A percentile compares a stretch with the other conserved stretches of the same genome.
phyloP scores from a whole-genome alignment of 2,888 invertebrate genomes.

The Habrosyne pyritoides region DNA sequence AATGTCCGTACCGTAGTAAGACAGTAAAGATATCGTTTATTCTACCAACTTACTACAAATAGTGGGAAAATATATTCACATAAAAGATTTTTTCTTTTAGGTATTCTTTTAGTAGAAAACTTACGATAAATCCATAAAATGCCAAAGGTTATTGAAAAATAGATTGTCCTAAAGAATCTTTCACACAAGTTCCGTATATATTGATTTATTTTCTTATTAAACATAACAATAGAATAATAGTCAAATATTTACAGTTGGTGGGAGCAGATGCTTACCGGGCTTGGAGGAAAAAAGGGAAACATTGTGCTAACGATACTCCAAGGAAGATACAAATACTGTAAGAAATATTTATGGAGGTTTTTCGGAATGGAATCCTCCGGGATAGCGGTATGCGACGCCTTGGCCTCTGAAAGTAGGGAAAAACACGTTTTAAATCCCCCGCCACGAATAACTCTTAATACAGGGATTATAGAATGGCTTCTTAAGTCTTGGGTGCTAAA shows the following conservation, averaged over 20 bases:
- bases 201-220: neutral
- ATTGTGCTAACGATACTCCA: slow-evolving; percentile 79
- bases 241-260: slow-evolving; percentile 33
- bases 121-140: too few species aligned
- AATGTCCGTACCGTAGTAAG: neutral
- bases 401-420: slow-evolving; percentile 72
- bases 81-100: too few species aligned
- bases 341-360: slow-evolving; percentile 84
- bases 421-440: slow-evolving; percentile 78
- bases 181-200: too few species aligned
- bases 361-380: slow-evolving; percentile 76
- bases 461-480: slow-evolving; percentile 78
- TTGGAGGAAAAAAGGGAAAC: slow-evolving; percentile 65
- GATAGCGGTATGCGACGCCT: slow-evolving; percentile 63
- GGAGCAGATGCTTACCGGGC: slow-evolving; percentile 65
- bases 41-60: neutral
- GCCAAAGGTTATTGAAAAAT: too few species aligned
- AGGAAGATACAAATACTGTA: slow-evolving; percentile 82
- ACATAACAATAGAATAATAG: slow-evolving; percentile 5
- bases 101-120: too few species aligned
- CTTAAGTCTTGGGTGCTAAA: slow-evolving; percentile 75
- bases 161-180: too few species aligned
- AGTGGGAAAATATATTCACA: neutral
- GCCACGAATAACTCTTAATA: slow-evolving; percentile 80
- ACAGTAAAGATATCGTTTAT: neutral